Conservation (phyloP, 2,113 vertebrate species). For the Istiophorus platypterus region DNA sequence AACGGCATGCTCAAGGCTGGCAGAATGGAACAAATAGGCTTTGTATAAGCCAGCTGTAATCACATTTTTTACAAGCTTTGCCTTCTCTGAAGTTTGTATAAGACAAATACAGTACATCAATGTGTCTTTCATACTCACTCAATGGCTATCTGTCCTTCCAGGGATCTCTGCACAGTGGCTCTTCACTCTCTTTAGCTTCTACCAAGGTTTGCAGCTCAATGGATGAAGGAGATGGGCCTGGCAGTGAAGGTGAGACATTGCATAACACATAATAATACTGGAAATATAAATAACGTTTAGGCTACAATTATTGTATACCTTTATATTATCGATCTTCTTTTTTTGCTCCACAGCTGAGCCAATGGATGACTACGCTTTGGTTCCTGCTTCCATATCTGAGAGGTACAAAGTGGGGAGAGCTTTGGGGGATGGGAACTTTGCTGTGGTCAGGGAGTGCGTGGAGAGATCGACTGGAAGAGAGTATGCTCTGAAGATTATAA, state of each 20-base stretch:
- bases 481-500: conserved; percentile 98
- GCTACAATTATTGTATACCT: background rate
- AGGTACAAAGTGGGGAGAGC: conserved; percentile 96
- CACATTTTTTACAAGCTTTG: conserved; percentile 43
- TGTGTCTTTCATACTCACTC: conserved; percentile 7
- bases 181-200: conserved; percentile 95
- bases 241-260: conserved; percentile 88
- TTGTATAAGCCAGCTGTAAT: conserved; percentile 42
- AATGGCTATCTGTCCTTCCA: conserved; percentile 73
- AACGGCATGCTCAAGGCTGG: conserved; percentile 9
- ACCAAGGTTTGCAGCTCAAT: conserved; percentile 99
- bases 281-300: background rate
- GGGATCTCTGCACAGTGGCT: conserved; percentile 96
- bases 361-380: conserved; percentile 89
- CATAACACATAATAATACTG: background rate
- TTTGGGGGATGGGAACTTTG: conserved; percentile 98
- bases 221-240: conserved; percentile 93
- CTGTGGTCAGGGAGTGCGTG: conserved; percentile 97
- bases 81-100: conserved; percentile 19
- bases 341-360: conserved; percentile 84
- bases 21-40: conserved; percentile 23
- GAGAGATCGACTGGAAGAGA: conserved; percentile 97
- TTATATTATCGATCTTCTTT: background rate
- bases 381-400: conserved; percentile 93
- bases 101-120: background rate